phyloP scores from a whole-genome alignment of 2,113 vertebrate genomes.

The Kobus ellipsiprymnus region DNA sequence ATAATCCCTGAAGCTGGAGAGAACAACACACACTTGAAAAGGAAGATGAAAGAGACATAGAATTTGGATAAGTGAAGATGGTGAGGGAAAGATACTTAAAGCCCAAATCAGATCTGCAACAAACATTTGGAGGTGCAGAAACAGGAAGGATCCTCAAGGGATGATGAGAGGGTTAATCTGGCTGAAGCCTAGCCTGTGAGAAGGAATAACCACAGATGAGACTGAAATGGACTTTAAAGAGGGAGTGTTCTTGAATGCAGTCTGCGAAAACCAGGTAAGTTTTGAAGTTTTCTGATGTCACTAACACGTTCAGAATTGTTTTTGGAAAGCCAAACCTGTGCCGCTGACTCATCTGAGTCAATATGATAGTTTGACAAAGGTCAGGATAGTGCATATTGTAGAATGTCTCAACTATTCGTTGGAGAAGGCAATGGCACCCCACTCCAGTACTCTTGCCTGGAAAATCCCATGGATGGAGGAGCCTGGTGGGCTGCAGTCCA shows the following conservation, averaged over 20 bases:
- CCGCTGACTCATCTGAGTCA: background rate
- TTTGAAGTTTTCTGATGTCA: background rate
- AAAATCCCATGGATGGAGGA: too few species aligned
- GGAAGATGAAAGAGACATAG: background rate
- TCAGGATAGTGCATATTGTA: background rate
- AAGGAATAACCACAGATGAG: background rate
- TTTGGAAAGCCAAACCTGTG: background rate
- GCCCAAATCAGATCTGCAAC: background rate
- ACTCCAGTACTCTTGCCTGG: too few species aligned
- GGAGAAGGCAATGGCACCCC: too few species aligned
- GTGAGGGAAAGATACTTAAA: background rate
- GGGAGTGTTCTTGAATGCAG: background rate
- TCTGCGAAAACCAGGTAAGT: background rate
- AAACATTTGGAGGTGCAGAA: background rate
- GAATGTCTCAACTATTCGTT: background rate
- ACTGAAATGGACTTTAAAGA: background rate
- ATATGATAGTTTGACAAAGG: background rate
- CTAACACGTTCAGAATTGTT: background rate
- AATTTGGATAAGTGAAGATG: background rate
- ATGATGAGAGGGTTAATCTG: background rate
- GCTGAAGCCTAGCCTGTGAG: background rate
- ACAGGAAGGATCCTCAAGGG: background rate
- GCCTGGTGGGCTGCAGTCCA: too few species aligned
- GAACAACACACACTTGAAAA: background rate
- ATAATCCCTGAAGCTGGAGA: background rate